Percentiles rank a stretch among this genome's conserved stretches.
These are phyloP conservation scores for Esox masquinongy DNA, from an alignment of 2,797 vertebrate genomes.

Conservation along the genomic window DNA sequence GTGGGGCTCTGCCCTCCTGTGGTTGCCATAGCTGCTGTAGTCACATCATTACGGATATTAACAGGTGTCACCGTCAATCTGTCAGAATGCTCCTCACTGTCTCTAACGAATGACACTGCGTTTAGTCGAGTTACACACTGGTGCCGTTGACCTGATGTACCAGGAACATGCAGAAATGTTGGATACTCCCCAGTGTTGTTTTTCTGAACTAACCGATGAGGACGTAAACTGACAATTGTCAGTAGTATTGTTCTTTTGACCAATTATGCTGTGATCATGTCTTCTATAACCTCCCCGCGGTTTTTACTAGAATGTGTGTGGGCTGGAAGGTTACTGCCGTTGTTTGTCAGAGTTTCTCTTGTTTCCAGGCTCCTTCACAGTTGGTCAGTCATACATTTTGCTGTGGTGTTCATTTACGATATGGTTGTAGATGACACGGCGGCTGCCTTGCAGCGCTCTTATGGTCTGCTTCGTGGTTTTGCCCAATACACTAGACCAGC, in stretches of 20 bases:
- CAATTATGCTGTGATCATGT: not conserved
- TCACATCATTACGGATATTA: not conserved
- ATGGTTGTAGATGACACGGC: conserved; percentile 23
- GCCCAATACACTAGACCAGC: conserved; percentile 42
- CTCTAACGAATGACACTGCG: not conserved
- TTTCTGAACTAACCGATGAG: not conserved
- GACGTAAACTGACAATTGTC: not conserved
- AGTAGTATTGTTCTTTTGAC: not conserved
- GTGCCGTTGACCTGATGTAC: not conserved
- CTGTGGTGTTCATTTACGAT: conserved; percentile 26
- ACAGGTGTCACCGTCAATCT: not conserved
- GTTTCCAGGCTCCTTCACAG: not conserved
- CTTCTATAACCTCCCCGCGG: conserved; percentile 1
- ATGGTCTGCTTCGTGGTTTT: conserved; percentile 10
- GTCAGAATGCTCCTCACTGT: not conserved
- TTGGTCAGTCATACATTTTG: conserved; percentile 27
- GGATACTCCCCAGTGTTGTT: not conserved
- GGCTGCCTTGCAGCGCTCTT: conserved; percentile 17
- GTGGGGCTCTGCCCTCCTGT: conserved; percentile 78
- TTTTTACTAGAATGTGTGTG: conserved; percentile 25
- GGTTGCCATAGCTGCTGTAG: conserved; percentile 62
- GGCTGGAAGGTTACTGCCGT: conserved; percentile 1
- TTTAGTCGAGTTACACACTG: not conserved
- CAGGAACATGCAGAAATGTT: not conserved
- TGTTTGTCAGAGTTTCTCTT: conserved; percentile 9